Conservation (phyloP, 2,888 invertebrate species). For the Coecobrya sp. region DNA sequence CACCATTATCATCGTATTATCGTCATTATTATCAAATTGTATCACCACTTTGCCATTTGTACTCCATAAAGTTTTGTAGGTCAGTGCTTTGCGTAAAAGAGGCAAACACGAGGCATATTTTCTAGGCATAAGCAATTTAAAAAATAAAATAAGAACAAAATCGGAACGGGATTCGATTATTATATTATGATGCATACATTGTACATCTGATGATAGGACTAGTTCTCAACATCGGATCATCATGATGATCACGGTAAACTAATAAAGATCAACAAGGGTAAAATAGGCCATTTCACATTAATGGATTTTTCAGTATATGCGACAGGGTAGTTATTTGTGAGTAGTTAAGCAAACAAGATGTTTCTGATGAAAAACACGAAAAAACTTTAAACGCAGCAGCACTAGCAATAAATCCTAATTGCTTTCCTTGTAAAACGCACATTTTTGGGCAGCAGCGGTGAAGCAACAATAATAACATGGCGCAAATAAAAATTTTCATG, state of each 20-base stretch:
- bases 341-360: conserved; percentile 32
- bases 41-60: conserved; percentile 60
- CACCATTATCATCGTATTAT: conserved; percentile 23
- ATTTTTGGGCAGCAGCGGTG: conserved; percentile 1
- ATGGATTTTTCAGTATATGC: conserved; percentile 8
- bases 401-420: conserved; percentile 12
- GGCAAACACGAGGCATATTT: not conserved
- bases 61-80: conserved; percentile 70
- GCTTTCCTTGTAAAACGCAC: conserved; percentile 15
- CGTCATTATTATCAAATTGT: conserved; percentile 71
- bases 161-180: not conserved
- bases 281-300: conserved; percentile 58
- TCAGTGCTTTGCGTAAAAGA: conserved; percentile 56
- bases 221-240: not conserved
- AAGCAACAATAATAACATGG: conserved; percentile 6
- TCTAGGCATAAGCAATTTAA: not conserved
- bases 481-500: conserved; percentile 30
- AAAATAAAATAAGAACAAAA: not conserved
- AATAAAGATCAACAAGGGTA: conserved; percentile 70
- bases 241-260: conserved; percentile 41
- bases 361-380: conserved; percentile 1
- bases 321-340: not conserved
- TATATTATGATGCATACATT: not conserved
- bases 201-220: not conserved
- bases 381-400: conserved; percentile 24